Base-by-base conservation (phyloP, 1,140 invertebrate species). In the Sarcophaga bullata region DNA sequence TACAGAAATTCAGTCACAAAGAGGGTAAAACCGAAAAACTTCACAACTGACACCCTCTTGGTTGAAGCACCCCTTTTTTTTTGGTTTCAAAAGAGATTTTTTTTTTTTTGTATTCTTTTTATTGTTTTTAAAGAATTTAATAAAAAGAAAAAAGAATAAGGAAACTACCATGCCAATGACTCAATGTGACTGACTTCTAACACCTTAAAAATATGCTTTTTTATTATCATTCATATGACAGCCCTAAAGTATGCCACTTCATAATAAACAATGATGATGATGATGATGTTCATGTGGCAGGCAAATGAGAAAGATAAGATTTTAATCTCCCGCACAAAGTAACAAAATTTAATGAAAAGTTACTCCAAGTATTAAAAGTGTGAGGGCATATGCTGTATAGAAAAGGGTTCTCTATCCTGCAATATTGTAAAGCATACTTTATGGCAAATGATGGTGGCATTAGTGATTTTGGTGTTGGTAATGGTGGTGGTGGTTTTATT, bases 151-250 rank as follows among this genome's bases (percentile, higher is more conserved):
- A 37, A 37, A 37, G 4, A 37, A 2, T 68, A 68, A 68, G 19
- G 58, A 37, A 54, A 54, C 9, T 11, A 54, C 1, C 52, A 54
- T 54, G 9, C 25, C 46, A 46, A 73, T 78, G 75, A 50, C 48
- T 78, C 75, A 78, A 78, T 37, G 25, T 37, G 25, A 78, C 15
- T 78, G 75, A 78, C 75, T 78, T 78, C 7, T 50, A 48, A 78
- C 75, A 78, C 75, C 75, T 78, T 10, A 50, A 72, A 73, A 73
- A 37, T 47, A 73, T 46, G 17, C 72, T 13, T 13, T 52, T 52
- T 17, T 19, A 8, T 73, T 46, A 73, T 6, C 4, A 46, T 46
- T 9, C 25, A 73, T 5, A 73, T 9, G 4, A 11, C 46, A 13
- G 72, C 25, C 72, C 72, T 47, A 73, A 78, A 78, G 75, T 78